A percentile compares a stretch with the other conserved stretches of the same genome.
phyloP scores from a whole-genome alignment of 2,888 invertebrate species.

The Drosophila mulleri region DNA sequence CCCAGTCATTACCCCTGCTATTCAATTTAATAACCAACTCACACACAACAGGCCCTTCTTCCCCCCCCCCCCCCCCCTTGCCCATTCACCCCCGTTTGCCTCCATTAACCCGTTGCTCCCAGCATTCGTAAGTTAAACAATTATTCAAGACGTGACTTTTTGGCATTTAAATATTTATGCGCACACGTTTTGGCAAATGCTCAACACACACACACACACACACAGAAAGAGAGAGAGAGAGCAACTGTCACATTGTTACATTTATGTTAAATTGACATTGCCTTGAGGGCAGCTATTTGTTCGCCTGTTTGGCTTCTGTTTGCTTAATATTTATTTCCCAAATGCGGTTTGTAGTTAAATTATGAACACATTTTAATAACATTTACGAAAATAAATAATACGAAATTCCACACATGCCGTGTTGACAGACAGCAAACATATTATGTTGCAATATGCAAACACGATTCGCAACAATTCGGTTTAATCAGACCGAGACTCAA shows the following conservation, averaged over 20 bases:
- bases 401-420: background rate
- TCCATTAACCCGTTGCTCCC: slow-evolving; percentile 29
- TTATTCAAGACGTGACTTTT: slow-evolving; percentile 80
- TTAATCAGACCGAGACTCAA: background rate
- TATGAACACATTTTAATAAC: slow-evolving; percentile 23
- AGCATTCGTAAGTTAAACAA: slow-evolving; percentile 66
- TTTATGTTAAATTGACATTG: slow-evolving; percentile 39
- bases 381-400: slow-evolving; percentile 5
- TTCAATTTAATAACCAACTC: slow-evolving; percentile 5
- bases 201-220: slow-evolving; percentile 16
- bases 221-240: slow-evolving; percentile 24
- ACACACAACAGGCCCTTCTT: no score
- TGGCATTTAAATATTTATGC: slow-evolving; percentile 78
- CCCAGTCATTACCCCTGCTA: background rate
- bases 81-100: background rate
- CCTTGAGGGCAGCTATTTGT: slow-evolving; percentile 29
- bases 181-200: slow-evolving; percentile 63
- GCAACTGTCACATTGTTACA: slow-evolving; percentile 53
- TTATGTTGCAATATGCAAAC: slow-evolving; percentile 11
- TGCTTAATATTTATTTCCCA: slow-evolving; percentile 16
- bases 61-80: background rate
- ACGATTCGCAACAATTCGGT: background rate
- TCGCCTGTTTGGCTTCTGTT: slow-evolving; percentile 28
- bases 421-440: slow-evolving; percentile 2
- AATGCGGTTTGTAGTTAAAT: slow-evolving; percentile 33